Percentiles rank a stretch among this genome's conserved stretches.
Conservation (phyloP, 1,140 invertebrate species). For the Drosophila kanapiae region DNA sequence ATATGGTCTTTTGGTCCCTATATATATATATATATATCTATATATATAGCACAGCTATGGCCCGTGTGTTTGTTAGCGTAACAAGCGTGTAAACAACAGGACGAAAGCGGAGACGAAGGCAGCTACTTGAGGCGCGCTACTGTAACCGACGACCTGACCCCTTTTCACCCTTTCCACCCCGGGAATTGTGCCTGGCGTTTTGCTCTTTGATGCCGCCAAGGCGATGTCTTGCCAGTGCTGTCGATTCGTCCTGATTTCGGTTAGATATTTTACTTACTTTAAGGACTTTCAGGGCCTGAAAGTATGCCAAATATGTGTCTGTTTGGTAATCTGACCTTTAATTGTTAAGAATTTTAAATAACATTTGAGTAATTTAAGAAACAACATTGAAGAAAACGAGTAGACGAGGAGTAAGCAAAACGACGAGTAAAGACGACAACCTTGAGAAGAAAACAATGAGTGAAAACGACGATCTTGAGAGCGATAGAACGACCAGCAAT, state of each 20-base stretch:
- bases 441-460: neutral
- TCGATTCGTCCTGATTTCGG: constrained; percentile 6
- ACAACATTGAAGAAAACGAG: neutral
- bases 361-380: neutral
- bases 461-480: no score
- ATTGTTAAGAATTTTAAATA: neutral
- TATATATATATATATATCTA: constrained; percentile 24
- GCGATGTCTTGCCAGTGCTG: constrained; percentile 4
- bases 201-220: constrained; percentile 50
- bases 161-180: constrained; percentile 21
- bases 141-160: constrained; percentile 59
- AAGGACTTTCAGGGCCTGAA: neutral
- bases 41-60: constrained; percentile 42
- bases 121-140: constrained; percentile 74
- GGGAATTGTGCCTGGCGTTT: constrained; percentile 32
- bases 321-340: neutral
- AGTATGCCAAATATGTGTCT: constrained; percentile 4
- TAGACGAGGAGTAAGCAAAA: neutral
- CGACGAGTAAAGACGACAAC: neutral
- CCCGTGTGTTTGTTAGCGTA: constrained; percentile 63
- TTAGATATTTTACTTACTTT: neutral
- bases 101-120: constrained; percentile 46
- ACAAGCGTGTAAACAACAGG: constrained; percentile 79
- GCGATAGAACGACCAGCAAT: neutral
- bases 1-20: constrained; percentile 15